These are phyloP conservation scores for Gasterosteus nipponicus DNA, from an alignment of 2,113 vertebrate species.

Conservation along the genomic window DNA sequence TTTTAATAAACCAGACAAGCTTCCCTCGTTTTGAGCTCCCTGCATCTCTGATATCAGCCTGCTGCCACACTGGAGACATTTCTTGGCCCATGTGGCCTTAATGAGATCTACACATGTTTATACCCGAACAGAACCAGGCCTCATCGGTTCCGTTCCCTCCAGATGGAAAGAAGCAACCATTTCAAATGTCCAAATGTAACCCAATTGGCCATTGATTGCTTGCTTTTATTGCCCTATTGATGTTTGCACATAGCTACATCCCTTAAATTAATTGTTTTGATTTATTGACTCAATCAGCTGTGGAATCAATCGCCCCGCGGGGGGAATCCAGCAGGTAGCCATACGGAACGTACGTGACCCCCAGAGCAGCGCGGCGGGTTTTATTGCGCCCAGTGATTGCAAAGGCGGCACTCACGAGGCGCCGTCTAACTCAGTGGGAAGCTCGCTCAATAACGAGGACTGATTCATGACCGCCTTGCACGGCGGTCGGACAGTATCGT, in stretches of 20 bases:
- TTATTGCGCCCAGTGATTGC: conserved; percentile 45
- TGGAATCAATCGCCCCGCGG: background rate
- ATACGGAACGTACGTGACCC: conserved; percentile 3
- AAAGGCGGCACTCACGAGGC: conserved; percentile 18
- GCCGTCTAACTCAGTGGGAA: conserved; percentile 43
- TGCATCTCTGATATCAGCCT: conserved; percentile 9
- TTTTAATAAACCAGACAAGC: background rate
- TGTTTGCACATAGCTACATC: background rate
- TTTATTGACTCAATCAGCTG: conserved; percentile 5
- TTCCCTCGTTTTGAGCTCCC: background rate
- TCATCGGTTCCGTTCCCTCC: background rate
- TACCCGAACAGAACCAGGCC: background rate
- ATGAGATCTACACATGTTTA: background rate
- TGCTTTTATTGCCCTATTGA: background rate
- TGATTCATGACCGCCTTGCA: conserved; percentile 30
- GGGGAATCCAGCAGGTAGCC: conserved; percentile 15
- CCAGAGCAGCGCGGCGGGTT: conserved; percentile 36
- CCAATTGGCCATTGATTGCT: background rate
- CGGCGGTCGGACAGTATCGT: conserved; percentile 1
- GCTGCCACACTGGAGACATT: conserved; percentile 18
- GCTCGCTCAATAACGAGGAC: conserved; percentile 34
- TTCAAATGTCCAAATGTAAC: background rate
- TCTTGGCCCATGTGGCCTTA: background rate
- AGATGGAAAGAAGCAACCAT: background rate
- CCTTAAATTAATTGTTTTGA: background rate